Conservation (phyloP, 2,113 vertebrate species). For the Stigmatopora argus region DNA sequence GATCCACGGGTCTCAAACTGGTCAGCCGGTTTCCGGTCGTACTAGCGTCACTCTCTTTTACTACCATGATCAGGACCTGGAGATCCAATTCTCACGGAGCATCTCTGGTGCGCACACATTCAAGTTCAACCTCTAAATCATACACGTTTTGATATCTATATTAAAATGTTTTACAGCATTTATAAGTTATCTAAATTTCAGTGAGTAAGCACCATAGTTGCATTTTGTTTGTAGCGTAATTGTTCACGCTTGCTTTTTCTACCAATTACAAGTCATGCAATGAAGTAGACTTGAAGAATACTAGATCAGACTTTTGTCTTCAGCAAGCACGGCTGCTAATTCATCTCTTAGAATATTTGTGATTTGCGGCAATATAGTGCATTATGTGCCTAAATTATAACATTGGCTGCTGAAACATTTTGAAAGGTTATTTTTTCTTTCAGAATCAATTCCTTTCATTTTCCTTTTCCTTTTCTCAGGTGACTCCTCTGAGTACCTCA, state of each 20-base stretch:
- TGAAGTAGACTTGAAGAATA: no score
- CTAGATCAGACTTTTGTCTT: background rate
- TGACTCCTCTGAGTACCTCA: slow-evolving; percentile 74
- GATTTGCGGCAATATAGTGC: no score
- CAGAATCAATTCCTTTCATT: background rate
- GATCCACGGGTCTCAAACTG: slow-evolving; percentile 85
- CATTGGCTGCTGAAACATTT: no score
- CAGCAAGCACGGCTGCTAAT: background rate
- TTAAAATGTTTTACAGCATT: no score
- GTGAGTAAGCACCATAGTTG: no score
- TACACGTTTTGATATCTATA: no score
- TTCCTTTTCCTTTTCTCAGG: slow-evolving; percentile 58
- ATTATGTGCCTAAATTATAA: no score
- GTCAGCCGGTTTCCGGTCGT: slow-evolving; percentile 72
- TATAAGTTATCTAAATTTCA: no score
- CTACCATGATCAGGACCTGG: slow-evolving; percentile 71
- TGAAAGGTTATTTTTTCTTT: background rate
- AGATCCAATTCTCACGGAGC: slow-evolving; percentile 73
- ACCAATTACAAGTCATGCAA: no score
- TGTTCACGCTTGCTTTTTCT: no score
- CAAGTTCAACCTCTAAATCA: background rate
- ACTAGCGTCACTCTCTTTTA: slow-evolving; percentile 78
- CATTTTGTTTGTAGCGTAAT: no score
- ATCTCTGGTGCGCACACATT: slow-evolving; percentile 69
- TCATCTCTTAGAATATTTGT: no score